Conservation (phyloP, 2,797 vertebrate species). For the Enteromius paludinosus region DNA sequence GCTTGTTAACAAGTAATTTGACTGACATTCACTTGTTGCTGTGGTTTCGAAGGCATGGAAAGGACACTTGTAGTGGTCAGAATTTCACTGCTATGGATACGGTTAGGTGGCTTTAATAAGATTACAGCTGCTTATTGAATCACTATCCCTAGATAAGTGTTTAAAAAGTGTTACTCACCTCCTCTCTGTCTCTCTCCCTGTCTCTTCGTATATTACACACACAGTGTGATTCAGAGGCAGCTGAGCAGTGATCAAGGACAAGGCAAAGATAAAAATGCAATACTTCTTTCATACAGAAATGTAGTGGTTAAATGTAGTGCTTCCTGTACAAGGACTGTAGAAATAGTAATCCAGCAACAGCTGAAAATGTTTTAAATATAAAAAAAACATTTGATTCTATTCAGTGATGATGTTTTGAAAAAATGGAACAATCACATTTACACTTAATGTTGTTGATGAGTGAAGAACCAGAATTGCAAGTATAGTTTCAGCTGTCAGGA, state of each 20-base stretch:
- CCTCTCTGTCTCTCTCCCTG: neutral
- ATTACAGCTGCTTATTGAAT: conserved; percentile 49
- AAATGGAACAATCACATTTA: conserved; percentile 9
- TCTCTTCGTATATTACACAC: conserved; percentile 1
- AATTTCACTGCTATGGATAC: conserved; percentile 33
- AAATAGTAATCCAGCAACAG: conserved; percentile 16
- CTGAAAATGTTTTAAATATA: neutral
- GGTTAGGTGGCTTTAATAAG: conserved; percentile 53
- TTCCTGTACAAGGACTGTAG: neutral
- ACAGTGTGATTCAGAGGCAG: conserved; percentile 30
- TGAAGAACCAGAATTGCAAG: neutral
- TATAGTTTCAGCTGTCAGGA: conserved; percentile 16
- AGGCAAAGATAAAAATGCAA: conserved; percentile 47
- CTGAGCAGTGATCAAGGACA: conserved; percentile 41
- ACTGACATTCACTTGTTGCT: conserved; percentile 31
- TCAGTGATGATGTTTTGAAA: conserved; percentile 3
- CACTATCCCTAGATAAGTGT: conserved; percentile 45
- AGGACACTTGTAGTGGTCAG: conserved; percentile 21
- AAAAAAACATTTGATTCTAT: neutral
- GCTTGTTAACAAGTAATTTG: conserved; percentile 29
- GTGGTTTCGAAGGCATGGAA: conserved; percentile 7
- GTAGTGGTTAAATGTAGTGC: neutral
- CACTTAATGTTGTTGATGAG: conserved; percentile 9
- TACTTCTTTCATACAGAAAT: conserved; percentile 12
- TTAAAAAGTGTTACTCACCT: conserved; percentile 48